Conservation (phyloP, 2,888 invertebrate species). For the Augochlorella aurata region DNA sequence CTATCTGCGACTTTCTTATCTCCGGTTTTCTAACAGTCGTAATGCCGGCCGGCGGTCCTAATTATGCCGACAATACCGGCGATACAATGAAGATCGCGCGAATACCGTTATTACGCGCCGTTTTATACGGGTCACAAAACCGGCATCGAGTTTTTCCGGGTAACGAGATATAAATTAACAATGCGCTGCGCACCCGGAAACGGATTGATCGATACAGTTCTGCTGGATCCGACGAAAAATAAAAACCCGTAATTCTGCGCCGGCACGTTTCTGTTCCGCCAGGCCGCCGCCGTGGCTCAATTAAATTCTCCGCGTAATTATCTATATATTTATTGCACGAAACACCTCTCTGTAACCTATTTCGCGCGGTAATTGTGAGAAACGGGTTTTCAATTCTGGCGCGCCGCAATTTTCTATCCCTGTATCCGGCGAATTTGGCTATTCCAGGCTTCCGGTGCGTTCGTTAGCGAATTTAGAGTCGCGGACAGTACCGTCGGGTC, state of each 20-base stretch:
- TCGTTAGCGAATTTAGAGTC: neutral
- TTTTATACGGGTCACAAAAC: constrained; percentile 68
- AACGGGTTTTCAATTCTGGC: neutral
- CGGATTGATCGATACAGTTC: constrained; percentile 13
- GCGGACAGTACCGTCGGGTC: neutral
- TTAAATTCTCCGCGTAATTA: neutral
- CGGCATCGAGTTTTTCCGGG: constrained; percentile 62
- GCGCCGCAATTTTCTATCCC: neutral
- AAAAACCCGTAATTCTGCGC: neutral
- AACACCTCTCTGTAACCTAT: neutral
- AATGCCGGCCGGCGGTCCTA: constrained; percentile 19
- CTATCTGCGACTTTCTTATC: constrained; percentile 25
- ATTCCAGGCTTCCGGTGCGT: neutral
- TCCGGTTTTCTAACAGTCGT: neutral
- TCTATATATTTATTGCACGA: neutral
- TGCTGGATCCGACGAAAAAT: neutral
- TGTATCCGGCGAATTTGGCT: neutral
- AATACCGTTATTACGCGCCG: constrained; percentile 67
- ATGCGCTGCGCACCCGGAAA: constrained; percentile 27
- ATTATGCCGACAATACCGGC: constrained; percentile 56
- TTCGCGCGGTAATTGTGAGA: constrained; percentile 8
- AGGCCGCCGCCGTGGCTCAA: neutral
- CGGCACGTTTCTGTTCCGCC: neutral
- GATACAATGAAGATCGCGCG: constrained; percentile 62
- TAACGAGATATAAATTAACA: constrained; percentile 60